These are phyloP conservation scores for Scaptomyza graminum DNA, from an alignment of 1,140 invertebrate species.

Conservation along the genomic window DNA sequence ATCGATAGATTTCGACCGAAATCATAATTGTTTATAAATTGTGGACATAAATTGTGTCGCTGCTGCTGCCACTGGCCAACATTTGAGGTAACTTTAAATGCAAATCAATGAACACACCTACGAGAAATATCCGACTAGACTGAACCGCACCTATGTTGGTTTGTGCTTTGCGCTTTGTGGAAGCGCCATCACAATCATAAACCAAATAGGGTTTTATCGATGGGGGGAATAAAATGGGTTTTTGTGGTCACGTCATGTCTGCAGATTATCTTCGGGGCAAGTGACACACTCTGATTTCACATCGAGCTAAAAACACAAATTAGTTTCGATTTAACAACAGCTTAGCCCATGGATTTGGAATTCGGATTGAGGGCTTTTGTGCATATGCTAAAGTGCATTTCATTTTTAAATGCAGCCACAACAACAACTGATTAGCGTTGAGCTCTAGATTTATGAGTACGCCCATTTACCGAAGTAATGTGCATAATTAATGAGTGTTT, in stretches of 20 bases:
- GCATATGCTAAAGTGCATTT: conserved; percentile 51
- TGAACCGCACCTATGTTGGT: conserved; percentile 43
- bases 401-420: conserved; percentile 50
- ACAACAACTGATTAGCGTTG: conserved; percentile 70
- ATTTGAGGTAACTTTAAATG: conserved; percentile 59
- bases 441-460: conserved; percentile 66
- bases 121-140: conserved; percentile 9
- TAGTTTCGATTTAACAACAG: conserved; percentile 69
- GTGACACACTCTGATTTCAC: conserved; percentile 51
- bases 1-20: conserved; percentile 31
- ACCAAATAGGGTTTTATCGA: conserved; percentile 47
- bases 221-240: not conserved
- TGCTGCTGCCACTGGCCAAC: conserved; percentile 11
- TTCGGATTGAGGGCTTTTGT: conserved; percentile 19
- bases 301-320: conserved; percentile 54
- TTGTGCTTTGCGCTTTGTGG: conserved; percentile 17
- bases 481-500: conserved; percentile 68
- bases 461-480: conserved; percentile 16
- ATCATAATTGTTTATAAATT: conserved; percentile 79
- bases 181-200: conserved; percentile 56
- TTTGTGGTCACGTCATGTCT: conserved; percentile 46
- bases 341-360: conserved; percentile 54
- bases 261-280: conserved; percentile 60
- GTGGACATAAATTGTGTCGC: conserved; percentile 60
- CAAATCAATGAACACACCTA: conserved; percentile 63